Evolutionary conservation across 2,888 invertebrate genomes (phyloP).

Genomic region (Conchocele bisecta): DNA sequence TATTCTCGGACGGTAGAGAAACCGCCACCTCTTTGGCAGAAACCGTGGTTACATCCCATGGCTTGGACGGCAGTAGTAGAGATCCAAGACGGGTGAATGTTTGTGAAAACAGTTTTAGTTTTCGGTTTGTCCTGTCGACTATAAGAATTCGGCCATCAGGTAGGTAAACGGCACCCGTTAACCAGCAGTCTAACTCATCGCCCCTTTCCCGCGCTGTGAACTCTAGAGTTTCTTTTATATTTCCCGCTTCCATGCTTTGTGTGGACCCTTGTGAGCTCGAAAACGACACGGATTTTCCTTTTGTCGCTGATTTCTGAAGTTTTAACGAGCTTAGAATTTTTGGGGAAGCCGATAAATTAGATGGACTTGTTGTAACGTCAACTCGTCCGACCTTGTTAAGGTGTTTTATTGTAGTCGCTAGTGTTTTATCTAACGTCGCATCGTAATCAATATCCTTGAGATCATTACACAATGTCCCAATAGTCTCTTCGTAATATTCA

Average conservation of each 20-base stretch:
- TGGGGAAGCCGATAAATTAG: constrained; percentile 57
- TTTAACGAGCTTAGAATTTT: constrained; percentile 38
- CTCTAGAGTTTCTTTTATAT: constrained; percentile 54
- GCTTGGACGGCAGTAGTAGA: constrained; percentile 53
- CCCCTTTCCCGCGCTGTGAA: constrained; percentile 52
- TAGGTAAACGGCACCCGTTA: constrained; percentile 61
- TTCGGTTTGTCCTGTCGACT: constrained; percentile 61
- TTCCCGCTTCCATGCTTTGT: constrained; percentile 44
- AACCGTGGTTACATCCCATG: constrained; percentile 63
- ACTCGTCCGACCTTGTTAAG: constrained; percentile 60
- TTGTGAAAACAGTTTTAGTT: constrained; percentile 60
- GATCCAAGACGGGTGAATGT: constrained; percentile 41
- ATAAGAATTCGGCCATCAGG: constrained; percentile 58
- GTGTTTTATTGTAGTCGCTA: constrained; percentile 56
- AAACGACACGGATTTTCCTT: constrained; percentile 16
- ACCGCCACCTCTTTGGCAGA: constrained; percentile 60
- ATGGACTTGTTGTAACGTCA: constrained; percentile 50
- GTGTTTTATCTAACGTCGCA: constrained; percentile 53
- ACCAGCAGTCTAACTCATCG: constrained; percentile 60
- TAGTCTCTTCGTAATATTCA: constrained; percentile 62
- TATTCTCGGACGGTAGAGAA: constrained; percentile 60
- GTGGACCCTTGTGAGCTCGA: constrained; percentile 4
- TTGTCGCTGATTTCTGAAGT: constrained; percentile 24
- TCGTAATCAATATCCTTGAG: constrained; percentile 60
- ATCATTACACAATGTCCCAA: constrained; percentile 50